Evolutionary conservation across 2,888 invertebrate genomes (phyloP).

Genomic region (Yponomeuta evonymella): DNA sequence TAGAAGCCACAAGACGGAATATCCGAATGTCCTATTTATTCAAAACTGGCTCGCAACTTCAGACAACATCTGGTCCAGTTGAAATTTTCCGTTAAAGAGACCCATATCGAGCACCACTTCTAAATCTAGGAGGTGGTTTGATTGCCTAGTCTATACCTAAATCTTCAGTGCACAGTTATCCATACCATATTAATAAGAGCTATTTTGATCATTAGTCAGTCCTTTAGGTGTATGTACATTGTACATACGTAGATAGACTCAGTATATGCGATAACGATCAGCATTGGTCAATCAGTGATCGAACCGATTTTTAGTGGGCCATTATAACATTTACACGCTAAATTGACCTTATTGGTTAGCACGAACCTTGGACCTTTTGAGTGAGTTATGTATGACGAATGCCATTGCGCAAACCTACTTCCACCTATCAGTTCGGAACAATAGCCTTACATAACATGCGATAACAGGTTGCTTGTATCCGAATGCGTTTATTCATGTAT

Average conservation of each 20-base stretch:
- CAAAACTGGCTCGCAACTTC: background rate
- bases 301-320: background rate
- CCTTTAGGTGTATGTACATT: too few species aligned
- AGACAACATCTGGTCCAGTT: background rate
- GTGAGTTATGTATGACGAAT: slow-evolving; percentile 15
- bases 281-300: background rate
- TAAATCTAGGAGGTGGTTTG: background rate
- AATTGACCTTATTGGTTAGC: slow-evolving; percentile 20
- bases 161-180: background rate
- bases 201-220: too few species aligned
- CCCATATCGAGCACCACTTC: background rate
- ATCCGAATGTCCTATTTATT: background rate
- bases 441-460: slow-evolving; percentile 21
- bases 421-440: slow-evolving; percentile 20
- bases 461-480: slow-evolving; percentile 21
- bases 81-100: background rate
- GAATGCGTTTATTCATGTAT: slow-evolving; percentile 17
- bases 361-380: slow-evolving; percentile 21
- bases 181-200: background rate
- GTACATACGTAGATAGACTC: too few species aligned
- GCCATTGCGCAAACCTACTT: slow-evolving; percentile 20
- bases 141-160: background rate
- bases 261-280: background rate
- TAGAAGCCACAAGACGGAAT: slow-evolving; percentile 30
- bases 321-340: slow-evolving; percentile 12